A percentile compares a stretch with the other conserved stretches of the same genome.
Conservation (phyloP, 2,888 invertebrate species). For the Plebejus argus region DNA sequence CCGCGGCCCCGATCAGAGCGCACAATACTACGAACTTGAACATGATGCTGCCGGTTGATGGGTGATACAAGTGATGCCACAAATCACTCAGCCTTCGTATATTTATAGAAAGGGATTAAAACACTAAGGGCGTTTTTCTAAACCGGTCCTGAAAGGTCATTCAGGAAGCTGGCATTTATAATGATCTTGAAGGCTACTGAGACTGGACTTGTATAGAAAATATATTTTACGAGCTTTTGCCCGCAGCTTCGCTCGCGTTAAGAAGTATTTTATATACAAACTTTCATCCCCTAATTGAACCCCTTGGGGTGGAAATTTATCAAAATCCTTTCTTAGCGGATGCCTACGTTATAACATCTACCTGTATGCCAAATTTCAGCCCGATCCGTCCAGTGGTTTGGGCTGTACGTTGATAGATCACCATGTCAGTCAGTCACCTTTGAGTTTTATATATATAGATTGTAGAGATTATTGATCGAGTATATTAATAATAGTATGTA, state of each 20-base stretch:
- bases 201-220: background rate
- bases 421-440: too few relatives aligned
- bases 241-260: too few relatives aligned
- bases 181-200: slow-evolving; percentile 42
- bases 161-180: slow-evolving; percentile 73
- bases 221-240: too few relatives aligned
- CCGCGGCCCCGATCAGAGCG: slow-evolving; percentile 78
- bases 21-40: slow-evolving; percentile 80
- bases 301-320: too few relatives aligned
- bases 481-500: background rate
- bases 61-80: slow-evolving; percentile 60
- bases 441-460: too few relatives aligned
- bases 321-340: too few relatives aligned
- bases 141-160: slow-evolving; percentile 66
- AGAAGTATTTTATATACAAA: too few relatives aligned
- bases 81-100: slow-evolving; percentile 49
- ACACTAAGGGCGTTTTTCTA: slow-evolving; percentile 64
- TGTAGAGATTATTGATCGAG: background rate
- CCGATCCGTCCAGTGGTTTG: too few relatives aligned
- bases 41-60: slow-evolving; percentile 70
- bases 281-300: too few relatives aligned
- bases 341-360: too few relatives aligned
- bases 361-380: too few relatives aligned
- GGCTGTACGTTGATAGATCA: too few relatives aligned
- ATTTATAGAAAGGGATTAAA: slow-evolving; percentile 65